Evolutionary conservation across 1,140 invertebrate species (phyloP).

Genomic region (Aplysia californica): DNA sequence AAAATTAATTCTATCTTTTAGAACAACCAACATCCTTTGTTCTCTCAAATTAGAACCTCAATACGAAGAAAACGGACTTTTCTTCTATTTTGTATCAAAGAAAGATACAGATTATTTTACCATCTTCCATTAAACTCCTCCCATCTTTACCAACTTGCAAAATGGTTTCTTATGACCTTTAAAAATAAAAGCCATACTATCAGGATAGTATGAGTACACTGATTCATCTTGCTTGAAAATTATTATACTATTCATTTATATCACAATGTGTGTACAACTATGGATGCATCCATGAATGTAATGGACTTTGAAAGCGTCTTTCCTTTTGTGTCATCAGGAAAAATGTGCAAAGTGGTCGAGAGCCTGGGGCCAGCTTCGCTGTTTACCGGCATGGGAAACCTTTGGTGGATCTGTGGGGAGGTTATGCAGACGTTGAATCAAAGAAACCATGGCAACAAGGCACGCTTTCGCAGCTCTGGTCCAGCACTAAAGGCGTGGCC

Average conservation of each 20-base stretch:
- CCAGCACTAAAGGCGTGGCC: conserved; percentile 56
- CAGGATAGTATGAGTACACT: background rate
- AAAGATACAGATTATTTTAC: too few species aligned
- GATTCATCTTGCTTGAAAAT: background rate
- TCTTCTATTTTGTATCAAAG: too few species aligned
- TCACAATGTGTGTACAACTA: background rate
- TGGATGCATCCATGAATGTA: background rate
- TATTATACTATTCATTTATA: background rate
- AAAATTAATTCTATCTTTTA: too few species aligned
- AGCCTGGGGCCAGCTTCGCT: conserved; percentile 34
- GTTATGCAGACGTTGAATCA: conserved; percentile 55
- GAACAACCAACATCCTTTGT: too few species aligned
- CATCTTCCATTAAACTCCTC: too few species aligned
- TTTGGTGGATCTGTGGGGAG: conserved; percentile 64
- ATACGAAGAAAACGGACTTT: too few species aligned
- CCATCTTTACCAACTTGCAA: background rate
- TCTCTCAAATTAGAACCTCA: too few species aligned
- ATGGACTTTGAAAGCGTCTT: background rate
- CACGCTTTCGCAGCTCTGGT: conserved; percentile 38
- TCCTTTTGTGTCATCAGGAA: conserved; percentile 10
- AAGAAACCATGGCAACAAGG: conserved; percentile 39
- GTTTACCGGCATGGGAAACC: conserved; percentile 39
- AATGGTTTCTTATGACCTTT: background rate
- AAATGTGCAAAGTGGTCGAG: conserved; percentile 31
- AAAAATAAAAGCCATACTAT: background rate